Conservation (phyloP, 2,888 invertebrate species). For the Hypercompe scribonia region DNA sequence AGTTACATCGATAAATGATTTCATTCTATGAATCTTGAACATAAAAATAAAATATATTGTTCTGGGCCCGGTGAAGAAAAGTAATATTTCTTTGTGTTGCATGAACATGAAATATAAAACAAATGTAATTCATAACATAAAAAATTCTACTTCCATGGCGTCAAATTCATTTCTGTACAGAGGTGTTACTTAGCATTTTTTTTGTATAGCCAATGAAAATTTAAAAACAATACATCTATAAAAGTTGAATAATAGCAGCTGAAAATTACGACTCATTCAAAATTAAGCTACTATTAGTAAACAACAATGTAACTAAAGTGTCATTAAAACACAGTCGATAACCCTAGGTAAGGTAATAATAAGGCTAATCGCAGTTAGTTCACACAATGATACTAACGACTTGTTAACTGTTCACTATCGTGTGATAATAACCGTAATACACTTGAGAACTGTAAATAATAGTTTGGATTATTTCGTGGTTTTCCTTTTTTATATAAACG, state of each 20-base stretch:
- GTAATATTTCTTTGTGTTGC: not conserved
- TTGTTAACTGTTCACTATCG: conserved; percentile 20
- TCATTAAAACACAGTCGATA: not conserved
- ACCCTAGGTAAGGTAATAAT: not conserved
- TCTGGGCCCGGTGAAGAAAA: too few relatives aligned
- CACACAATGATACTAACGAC: conserved; percentile 26
- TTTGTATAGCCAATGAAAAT: not conserved
- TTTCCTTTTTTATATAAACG: too few relatives aligned
- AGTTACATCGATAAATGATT: too few relatives aligned
- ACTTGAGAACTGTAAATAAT: conserved; percentile 35
- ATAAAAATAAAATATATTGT: too few relatives aligned
- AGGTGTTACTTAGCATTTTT: not conserved
- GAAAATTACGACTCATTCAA: not conserved
- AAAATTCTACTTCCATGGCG: not conserved
- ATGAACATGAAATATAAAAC: too few relatives aligned
- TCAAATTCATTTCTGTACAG: not conserved
- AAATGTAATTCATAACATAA: too few relatives aligned
- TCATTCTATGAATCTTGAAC: too few relatives aligned
- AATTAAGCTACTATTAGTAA: conserved; percentile 7
- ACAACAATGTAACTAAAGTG: too few relatives aligned
- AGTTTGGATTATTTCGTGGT: not conserved
- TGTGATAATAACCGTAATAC: conserved; percentile 40
- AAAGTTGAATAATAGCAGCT: not conserved
- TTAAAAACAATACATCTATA: not conserved
- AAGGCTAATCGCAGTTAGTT: conserved; percentile 32